Evolutionary conservation across 2,113 vertebrate genomes (phyloP).

Genomic region (Atractosteus spatula): DNA sequence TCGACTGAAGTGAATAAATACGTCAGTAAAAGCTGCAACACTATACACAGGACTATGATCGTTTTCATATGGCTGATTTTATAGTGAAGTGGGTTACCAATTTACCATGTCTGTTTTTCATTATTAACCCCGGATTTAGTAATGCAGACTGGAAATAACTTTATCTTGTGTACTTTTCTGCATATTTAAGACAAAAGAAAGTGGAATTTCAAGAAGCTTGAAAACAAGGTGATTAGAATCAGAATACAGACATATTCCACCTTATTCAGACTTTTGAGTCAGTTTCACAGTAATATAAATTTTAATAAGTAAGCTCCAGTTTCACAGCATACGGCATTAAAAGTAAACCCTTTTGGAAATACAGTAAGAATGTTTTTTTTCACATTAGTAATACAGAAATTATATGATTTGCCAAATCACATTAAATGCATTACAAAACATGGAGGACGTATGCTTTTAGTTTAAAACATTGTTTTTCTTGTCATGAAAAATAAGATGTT

Average conservation of each 20-base stretch:
- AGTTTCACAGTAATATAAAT: neutral
- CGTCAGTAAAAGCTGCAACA: constrained; percentile 9
- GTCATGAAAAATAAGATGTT: too few relatives aligned
- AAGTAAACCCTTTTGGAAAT: neutral
- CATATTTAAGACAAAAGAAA: neutral
- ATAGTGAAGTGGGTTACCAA: neutral
- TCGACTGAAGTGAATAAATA: constrained; percentile 3
- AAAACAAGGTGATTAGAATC: neutral
- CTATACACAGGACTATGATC: neutral
- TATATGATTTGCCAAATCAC: too few relatives aligned
- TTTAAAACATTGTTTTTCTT: too few relatives aligned
- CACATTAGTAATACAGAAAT: too few relatives aligned
- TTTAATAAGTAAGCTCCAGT: neutral
- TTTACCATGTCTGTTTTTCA: constrained; percentile 4
- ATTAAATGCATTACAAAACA: too few relatives aligned
- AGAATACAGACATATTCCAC: too few relatives aligned
- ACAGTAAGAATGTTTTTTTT: too few relatives aligned
- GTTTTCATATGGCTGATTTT: constrained; percentile 11
- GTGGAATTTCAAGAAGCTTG: neutral
- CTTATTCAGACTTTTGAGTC: neutral
- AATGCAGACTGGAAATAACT: neutral
- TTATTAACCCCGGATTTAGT: neutral
- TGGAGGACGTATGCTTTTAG: too few relatives aligned
- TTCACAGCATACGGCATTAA: neutral
- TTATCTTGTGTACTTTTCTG: neutral